phyloP scores from a whole-genome alignment of 2,113 vertebrate genomes.

The Chionodraco myersi region DNA sequence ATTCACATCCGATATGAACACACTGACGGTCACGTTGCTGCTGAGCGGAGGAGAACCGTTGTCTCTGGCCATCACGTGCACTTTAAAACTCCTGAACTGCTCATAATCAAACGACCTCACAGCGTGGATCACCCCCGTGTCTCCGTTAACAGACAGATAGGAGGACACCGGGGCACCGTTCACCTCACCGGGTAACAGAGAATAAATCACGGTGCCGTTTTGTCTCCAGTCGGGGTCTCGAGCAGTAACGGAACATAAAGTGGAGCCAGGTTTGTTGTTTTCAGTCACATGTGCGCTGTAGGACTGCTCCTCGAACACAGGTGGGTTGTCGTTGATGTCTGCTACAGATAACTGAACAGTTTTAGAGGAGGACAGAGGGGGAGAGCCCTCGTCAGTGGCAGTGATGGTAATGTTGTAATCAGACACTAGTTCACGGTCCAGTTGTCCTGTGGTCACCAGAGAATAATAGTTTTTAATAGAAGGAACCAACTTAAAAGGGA shows the following conservation, averaged over 20 bases:
- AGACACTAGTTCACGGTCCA: too few relatives aligned
- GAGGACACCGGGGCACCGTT: conserved; percentile 82
- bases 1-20: conserved; percentile 59
- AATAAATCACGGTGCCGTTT: conserved; percentile 53
- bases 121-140: conserved; percentile 81
- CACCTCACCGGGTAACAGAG: conserved; percentile 69
- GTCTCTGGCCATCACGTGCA: conserved; percentile 27
- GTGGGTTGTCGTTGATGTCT: conserved; percentile 67
- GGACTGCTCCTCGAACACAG: conserved; percentile 64
- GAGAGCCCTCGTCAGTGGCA: too few relatives aligned
- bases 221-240: conserved; percentile 76
- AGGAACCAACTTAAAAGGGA: conserved; percentile 71
- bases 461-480: too few relatives aligned
- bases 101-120: conserved; percentile 85
- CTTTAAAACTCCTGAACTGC: conserved; percentile 72
- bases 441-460: too few relatives aligned
- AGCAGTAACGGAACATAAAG: conserved; percentile 64
- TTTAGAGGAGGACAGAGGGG: too few relatives aligned
- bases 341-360: too few relatives aligned
- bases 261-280: conserved; percentile 68
- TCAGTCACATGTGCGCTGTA: conserved; percentile 68
- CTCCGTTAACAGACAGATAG: conserved; percentile 68
- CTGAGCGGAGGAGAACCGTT: conserved; percentile 82
- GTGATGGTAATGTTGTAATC: too few relatives aligned
- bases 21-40: conserved; percentile 72